phyloP scores from a whole-genome alignment of 2,888 invertebrate genomes.

The Caenorhabditis uteleia region DNA sequence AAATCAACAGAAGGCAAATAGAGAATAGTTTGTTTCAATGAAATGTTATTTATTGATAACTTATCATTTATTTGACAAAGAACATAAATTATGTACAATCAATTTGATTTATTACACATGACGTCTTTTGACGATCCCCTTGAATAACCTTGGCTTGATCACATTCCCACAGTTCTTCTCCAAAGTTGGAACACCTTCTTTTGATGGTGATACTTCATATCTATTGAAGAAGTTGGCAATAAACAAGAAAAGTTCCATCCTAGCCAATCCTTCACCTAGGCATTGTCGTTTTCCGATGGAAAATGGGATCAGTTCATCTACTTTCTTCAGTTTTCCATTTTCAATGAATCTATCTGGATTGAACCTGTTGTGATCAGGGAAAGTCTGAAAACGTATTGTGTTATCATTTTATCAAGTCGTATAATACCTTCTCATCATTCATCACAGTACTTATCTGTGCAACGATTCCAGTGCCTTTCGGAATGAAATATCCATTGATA shows the following conservation, averaged over 20 bases:
- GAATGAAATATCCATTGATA: slow-evolving; percentile 7
- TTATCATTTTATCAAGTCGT: too few species aligned
- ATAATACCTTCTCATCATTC: slow-evolving; percentile 24
- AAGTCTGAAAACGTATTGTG: too few species aligned
- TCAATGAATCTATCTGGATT: slow-evolving; percentile 41
- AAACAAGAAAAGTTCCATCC: slow-evolving; percentile 45
- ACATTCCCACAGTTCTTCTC: too few species aligned
- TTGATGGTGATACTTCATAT: slow-evolving; percentile 32
- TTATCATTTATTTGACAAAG: too few species aligned
- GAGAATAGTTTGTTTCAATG: too few species aligned
- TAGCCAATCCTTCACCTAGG: slow-evolving; percentile 43
- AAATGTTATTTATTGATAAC: too few species aligned
- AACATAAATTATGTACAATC: too few species aligned
- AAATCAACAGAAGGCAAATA: too few species aligned
- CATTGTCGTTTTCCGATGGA: slow-evolving; percentile 43
- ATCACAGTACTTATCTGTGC: slow-evolving; percentile 34
- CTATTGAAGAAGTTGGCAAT: slow-evolving; percentile 41
- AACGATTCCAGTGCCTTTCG: slow-evolving; percentile 27
- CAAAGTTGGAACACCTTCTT: too few species aligned
- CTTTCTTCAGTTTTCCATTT: slow-evolving; percentile 50
- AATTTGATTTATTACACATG: too few species aligned
- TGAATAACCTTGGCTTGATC: too few species aligned
- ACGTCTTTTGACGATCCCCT: too few species aligned
- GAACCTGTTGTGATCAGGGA: slow-evolving; percentile 23
- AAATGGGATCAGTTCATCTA: slow-evolving; percentile 40